Conservation (phyloP, 2,888 invertebrate species). For the Dolomedes plantarius region DNA sequence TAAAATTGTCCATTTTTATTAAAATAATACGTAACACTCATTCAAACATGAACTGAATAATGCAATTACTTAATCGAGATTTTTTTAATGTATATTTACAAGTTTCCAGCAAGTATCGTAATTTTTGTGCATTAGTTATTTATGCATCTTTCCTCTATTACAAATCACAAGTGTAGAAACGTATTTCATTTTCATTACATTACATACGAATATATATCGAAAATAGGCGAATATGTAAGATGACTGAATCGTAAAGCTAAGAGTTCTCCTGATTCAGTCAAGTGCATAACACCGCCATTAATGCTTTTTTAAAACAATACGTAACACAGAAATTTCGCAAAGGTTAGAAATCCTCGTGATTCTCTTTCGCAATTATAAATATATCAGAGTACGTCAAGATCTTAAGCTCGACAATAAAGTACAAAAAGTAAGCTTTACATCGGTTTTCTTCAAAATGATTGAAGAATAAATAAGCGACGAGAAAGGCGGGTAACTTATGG, state of each 20-base stretch:
- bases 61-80: not conserved
- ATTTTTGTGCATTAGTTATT: not conserved
- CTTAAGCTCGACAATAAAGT: not conserved
- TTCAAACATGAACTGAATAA: not conserved
- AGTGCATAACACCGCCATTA: not conserved
- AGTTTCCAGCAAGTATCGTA: not conserved
- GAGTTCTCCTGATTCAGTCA: not conserved
- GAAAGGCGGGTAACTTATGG: no score
- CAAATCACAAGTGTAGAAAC: constrained; percentile 12
- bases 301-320: not conserved
- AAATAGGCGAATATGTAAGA: not conserved
- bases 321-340: not conserved
- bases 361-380: not conserved
- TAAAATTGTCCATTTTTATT: constrained; percentile 1
- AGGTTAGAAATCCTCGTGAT: constrained; percentile 8
- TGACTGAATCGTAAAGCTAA: not conserved
- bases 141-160: not conserved
- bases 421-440: not conserved
- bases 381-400: not conserved
- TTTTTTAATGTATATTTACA: not conserved
- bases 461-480: not conserved
- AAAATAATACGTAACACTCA: constrained; percentile 6
- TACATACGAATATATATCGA: constrained; percentile 3
- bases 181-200: not conserved
- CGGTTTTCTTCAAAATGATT: not conserved